These are phyloP conservation scores for Parasteatoda lunata DNA, from an alignment of 2,888 invertebrate species.

Conservation along the genomic window DNA sequence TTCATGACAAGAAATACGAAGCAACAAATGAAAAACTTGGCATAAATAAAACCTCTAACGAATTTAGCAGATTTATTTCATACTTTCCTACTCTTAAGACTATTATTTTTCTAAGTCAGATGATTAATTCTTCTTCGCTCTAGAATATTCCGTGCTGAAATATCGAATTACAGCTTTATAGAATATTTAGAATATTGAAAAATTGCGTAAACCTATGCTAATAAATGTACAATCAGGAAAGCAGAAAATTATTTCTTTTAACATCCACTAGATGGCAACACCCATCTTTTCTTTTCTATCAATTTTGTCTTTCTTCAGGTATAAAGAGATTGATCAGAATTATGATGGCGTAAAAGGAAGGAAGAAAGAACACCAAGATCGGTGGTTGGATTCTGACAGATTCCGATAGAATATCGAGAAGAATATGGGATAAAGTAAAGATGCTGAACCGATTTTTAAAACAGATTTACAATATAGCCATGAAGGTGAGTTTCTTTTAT, in stretches of 20 bases:
- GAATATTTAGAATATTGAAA: background rate
- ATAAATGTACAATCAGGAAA: background rate
- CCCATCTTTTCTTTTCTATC: background rate
- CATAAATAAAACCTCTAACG: too few relatives aligned
- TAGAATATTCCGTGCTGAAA: too few relatives aligned
- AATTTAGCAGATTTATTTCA: too few relatives aligned
- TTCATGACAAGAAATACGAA: too few relatives aligned
- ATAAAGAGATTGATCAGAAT: slow-evolving; percentile 39
- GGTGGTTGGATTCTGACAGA: slow-evolving; percentile 1
- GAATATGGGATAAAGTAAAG: background rate
- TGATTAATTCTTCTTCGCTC: too few relatives aligned
- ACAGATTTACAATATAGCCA: slow-evolving; percentile 19
- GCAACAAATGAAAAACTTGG: too few relatives aligned
- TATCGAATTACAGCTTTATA: background rate
- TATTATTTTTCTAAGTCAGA: too few relatives aligned
- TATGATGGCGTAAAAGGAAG: slow-evolving; percentile 31
- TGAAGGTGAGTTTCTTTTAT: slow-evolving; percentile 33
- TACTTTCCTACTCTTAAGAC: too few relatives aligned
- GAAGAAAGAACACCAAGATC: slow-evolving; percentile 41
- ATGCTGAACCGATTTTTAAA: slow-evolving; percentile 2
- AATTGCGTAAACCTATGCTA: background rate
- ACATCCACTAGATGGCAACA: background rate
- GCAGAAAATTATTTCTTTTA: background rate
- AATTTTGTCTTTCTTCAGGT: background rate
- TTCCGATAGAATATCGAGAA: too few relatives aligned